Conservation (phyloP, 2,888 invertebrate genomes). For the Drosophila subquinaria region DNA sequence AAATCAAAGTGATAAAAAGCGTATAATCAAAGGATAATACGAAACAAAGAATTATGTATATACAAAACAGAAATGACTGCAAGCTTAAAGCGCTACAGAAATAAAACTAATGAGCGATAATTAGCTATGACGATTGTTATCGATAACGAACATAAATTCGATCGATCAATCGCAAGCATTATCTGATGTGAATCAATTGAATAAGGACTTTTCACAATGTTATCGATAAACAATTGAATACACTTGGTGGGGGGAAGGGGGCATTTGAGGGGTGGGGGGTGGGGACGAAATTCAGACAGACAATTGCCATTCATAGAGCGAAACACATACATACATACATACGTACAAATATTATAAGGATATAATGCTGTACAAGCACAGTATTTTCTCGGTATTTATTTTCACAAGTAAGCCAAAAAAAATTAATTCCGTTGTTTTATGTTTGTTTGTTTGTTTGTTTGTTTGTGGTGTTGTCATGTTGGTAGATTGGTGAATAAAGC, state of each 20-base stretch:
- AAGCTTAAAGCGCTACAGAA: constrained; percentile 21
- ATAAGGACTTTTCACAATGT: neutral
- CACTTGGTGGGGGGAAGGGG: neutral
- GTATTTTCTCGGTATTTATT: constrained; percentile 3
- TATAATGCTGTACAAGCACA: neutral
- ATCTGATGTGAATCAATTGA: neutral
- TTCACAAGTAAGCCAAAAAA: constrained; percentile 1
- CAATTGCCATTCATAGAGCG: constrained; percentile 28
- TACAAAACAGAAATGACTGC: neutral
- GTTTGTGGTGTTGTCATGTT: constrained; percentile 27
- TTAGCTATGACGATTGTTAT: constrained; percentile 21
- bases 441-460: neutral
- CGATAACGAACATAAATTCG: constrained; percentile 19
- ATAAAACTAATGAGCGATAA: constrained; percentile 32
- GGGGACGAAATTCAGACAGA: constrained; percentile 23
- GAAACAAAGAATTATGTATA: constrained; percentile 3
- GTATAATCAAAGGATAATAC: constrained; percentile 15
- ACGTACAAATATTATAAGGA: constrained; percentile 2
- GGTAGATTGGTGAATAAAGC: constrained; percentile 17
- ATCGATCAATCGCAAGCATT: neutral
- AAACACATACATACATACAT: constrained; percentile 23
- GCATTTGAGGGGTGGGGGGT: neutral
- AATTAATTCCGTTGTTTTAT: constrained; percentile 1
- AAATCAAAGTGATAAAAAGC: constrained; percentile 45
- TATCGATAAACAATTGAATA: neutral